Percentiles rank a stretch among this genome's conserved stretches.
phyloP scores from a whole-genome alignment of 2,113 vertebrate species.

The Rhynchomys soricoides region DNA sequence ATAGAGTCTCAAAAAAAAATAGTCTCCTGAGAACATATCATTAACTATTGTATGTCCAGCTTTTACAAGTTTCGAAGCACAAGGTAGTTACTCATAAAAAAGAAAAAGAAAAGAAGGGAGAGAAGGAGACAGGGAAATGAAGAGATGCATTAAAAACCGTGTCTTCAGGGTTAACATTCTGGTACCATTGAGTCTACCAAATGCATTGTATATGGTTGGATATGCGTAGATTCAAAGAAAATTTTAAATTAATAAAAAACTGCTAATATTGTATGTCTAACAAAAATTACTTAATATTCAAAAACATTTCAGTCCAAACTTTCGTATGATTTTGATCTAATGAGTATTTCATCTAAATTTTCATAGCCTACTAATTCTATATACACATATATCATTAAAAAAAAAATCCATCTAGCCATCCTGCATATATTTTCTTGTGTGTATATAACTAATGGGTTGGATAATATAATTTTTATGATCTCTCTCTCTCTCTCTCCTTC shows the following conservation, averaged over 20 bases:
- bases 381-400: not conserved
- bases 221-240: not conserved
- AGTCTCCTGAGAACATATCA: not conserved
- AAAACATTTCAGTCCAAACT: slow-evolving; percentile 37
- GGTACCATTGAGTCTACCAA: not conserved
- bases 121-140: too few relatives aligned
- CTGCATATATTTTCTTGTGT: not conserved
- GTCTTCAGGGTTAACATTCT: not conserved
- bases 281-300: slow-evolving; percentile 31
- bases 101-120: not conserved
- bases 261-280: not conserved
- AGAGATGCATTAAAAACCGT: not conserved
- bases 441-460: slow-evolving; percentile 3
- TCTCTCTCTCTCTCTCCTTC: not conserved
- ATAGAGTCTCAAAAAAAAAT: not conserved
- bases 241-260: slow-evolving; percentile 15
- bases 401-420: not conserved
- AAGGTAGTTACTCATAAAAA: not conserved
- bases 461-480: slow-evolving; percentile 13
- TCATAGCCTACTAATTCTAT: slow-evolving; percentile 15
- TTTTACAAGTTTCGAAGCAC: slow-evolving; percentile 21
- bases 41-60: not conserved
- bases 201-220: not conserved
- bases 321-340: slow-evolving; percentile 11
- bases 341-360: slow-evolving; percentile 42